phyloP scores from a whole-genome alignment of 2,797 vertebrate species.

The Sciaenops ocellatus region DNA sequence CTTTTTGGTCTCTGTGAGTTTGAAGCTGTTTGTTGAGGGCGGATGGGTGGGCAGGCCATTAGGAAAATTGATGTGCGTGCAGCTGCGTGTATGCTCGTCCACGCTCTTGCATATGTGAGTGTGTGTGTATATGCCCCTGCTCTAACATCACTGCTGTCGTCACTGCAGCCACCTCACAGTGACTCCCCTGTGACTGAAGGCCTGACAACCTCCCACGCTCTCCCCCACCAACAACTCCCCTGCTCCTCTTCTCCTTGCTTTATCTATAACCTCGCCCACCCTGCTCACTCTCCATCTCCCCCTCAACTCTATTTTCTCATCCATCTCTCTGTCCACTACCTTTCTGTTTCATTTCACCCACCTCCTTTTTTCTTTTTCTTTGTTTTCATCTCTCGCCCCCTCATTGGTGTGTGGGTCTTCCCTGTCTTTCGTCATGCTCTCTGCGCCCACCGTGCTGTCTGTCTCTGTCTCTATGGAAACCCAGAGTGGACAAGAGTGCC shows the following conservation, averaged over 20 bases:
- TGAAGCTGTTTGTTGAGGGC: conserved; percentile 64
- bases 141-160: conserved; percentile 82
- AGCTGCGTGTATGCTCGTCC: conserved; percentile 44
- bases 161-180: conserved; percentile 80
- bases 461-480: conserved; percentile 84
- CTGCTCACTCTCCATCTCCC: conserved; percentile 23
- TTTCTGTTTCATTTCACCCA: conserved; percentile 44
- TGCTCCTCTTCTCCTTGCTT: conserved; percentile 44
- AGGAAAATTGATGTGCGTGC: conserved; percentile 67
- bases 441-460: conserved; percentile 64
- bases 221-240: conserved; percentile 60
- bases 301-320: conserved; percentile 36
- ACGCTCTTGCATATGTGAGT: neutral
- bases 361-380: conserved; percentile 14
- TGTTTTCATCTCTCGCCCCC: conserved; percentile 66
- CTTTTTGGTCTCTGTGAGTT: conserved; percentile 60
- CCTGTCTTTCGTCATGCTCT: conserved; percentile 76
- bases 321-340: conserved; percentile 30
- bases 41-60: conserved; percentile 69
- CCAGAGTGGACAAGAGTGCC: conserved; percentile 78
- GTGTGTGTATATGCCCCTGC: conserved; percentile 35
- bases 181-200: conserved; percentile 81
- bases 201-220: conserved; percentile 81
- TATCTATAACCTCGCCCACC: conserved; percentile 31
- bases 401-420: conserved; percentile 77